Base-by-base conservation (phyloP, 2,888 invertebrate genomes). In the Sarcophaga rosellei region DNA sequence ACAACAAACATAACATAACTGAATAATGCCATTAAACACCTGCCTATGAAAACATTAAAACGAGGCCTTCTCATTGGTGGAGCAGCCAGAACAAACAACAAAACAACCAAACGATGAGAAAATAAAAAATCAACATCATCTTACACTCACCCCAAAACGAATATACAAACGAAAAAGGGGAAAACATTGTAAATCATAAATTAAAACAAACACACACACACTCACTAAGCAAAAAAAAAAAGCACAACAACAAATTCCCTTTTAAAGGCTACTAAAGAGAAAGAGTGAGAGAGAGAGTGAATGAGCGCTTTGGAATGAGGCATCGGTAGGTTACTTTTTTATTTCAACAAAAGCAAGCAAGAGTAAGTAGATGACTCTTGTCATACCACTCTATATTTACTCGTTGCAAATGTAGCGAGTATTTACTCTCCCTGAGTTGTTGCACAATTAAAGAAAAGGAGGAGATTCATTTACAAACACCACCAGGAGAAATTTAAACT, bases 11-110 rank as follows among this genome's bases (percentile, higher is more conserved):
- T 15, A 44, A 75, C 53, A 53, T 12, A 47, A 73, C 47, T 47
- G n/a, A 61, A 80, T 23, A 59, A 75, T 17, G 17, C 12, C 53
- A 53, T 57, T 66, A 61, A 63, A 86, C 78, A 83, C 85, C 82
- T 84, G 79, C 81, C 59, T 65, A 45, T 77, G 57, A 25, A 72
- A 61, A 81, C 74, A 75, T 77, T 81, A 76, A 81, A 74, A 59
- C 57, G 17, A 70, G 57, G 4, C 15, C 47, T 45, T 84, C 63
- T 81, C 81, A 86, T 86, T 86, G 86, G 86, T 35, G 57, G 61
- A 81, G 3, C 23, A 10, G 45, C n/a, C 1, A 45, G 3, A 44
- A 44, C 25, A 45, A 47, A 47, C 15, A 68, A 12, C 2, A 35
- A 59, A 63, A 21, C 17, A 44, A 47, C 6, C 44, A 63, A 62